phyloP scores from a whole-genome alignment of 1,140 invertebrate species.

The Schlechtendalia chinensis region DNA sequence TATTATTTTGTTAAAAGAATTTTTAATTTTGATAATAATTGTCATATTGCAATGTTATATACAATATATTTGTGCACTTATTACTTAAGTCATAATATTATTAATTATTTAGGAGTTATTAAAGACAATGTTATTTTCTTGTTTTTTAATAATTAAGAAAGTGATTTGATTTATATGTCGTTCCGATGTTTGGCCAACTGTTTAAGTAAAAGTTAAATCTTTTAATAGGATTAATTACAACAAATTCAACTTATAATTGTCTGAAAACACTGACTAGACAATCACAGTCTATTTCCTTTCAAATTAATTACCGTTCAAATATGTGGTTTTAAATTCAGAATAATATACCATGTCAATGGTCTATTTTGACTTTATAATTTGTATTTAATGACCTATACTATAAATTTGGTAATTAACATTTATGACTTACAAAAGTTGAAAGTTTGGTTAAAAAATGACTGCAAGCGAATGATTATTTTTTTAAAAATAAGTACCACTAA shows the following conservation, averaged over 20 bases:
- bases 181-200: slow-evolving; percentile 13
- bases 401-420: background rate
- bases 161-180: slow-evolving; percentile 17
- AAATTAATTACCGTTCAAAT: slow-evolving; percentile 19
- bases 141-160: slow-evolving; percentile 18
- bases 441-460: background rate
- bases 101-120: background rate
- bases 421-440: slow-evolving; percentile 1
- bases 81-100: background rate
- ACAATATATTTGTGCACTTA: too few species aligned
- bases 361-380: background rate
- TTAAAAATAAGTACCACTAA: background rate
- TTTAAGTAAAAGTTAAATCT: slow-evolving; percentile 48
- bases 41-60: too few species aligned
- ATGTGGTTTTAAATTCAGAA: background rate
- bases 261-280: background rate
- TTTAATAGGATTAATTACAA: slow-evolving; percentile 32
- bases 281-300: background rate
- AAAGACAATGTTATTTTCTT: background rate
- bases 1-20: too few species aligned
- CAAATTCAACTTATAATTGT: slow-evolving; percentile 23
- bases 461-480: background rate
- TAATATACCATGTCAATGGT: background rate
- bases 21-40: too few species aligned
- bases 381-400: background rate